Percentiles rank a stretch among this genome's conserved stretches.
phyloP scores from a whole-genome alignment of 2,113 vertebrate genomes.

The Tragelaphus buxtoni region DNA sequence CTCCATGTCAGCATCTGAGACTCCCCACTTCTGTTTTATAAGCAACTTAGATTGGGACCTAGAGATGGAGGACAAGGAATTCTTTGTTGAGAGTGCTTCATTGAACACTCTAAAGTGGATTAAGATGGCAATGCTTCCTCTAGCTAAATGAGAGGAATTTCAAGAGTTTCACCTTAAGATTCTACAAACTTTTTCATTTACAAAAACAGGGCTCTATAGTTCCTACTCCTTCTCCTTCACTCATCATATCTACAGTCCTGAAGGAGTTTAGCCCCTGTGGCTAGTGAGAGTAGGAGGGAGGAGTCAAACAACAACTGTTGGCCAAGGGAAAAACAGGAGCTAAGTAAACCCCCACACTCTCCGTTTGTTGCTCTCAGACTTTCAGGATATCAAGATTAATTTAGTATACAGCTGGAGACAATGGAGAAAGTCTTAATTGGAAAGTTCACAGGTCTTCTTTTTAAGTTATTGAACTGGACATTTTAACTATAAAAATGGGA shows the following conservation, averaged over 20 bases:
- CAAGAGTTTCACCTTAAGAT: not conserved
- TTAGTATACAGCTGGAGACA: not conserved
- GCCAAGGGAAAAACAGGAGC: not conserved
- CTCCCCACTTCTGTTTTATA: not conserved
- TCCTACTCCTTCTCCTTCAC: not conserved
- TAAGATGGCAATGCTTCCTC: not conserved
- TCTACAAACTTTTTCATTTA: not conserved
- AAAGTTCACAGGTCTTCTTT: not conserved
- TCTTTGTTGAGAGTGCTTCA: not conserved
- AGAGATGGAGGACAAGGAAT: not conserved
- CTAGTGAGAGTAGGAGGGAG: not conserved
- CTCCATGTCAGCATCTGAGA: not conserved
- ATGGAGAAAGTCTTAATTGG: not conserved
- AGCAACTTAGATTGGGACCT: not conserved
- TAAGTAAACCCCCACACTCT: not conserved
- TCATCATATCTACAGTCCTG: not conserved
- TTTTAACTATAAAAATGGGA: slow-evolving; percentile 35
- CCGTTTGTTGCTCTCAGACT: not conserved
- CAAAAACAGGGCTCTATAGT: not conserved
- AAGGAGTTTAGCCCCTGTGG: not conserved
- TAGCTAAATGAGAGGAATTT: not conserved
- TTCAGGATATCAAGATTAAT: not conserved
- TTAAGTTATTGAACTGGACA: not conserved
- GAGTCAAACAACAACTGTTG: not conserved
- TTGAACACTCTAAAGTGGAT: not conserved